A percentile compares a stretch with the other conserved stretches of the same genome.
Evolutionary conservation across 2,888 invertebrate genomes (phyloP).

Genomic region (Rhagium mordax): DNA sequence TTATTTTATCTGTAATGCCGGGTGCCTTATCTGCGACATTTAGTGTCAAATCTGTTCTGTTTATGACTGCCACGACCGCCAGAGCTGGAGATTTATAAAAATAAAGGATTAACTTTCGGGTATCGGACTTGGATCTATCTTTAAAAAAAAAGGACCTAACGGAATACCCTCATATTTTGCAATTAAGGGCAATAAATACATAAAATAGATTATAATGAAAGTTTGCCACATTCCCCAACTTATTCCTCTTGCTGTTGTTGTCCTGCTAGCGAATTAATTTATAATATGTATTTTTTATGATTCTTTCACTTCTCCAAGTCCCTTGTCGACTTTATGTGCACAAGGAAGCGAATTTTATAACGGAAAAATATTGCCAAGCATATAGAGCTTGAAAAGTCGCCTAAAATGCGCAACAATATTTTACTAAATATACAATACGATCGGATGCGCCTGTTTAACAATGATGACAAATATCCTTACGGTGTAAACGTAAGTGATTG

Average conservation of each 20-base stretch:
- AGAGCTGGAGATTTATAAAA: background rate
- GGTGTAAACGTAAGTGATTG: too few relatives aligned
- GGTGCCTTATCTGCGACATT: background rate
- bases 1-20: background rate
- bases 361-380: background rate
- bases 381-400: too few relatives aligned
- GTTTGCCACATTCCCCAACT: constrained; percentile 15
- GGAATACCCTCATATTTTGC: background rate
- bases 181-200: constrained; percentile 13
- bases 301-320: background rate
- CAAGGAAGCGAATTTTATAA: background rate
- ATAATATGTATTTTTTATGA: background rate
- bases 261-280: background rate
- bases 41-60: background rate
- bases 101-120: background rate
- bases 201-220: constrained; percentile 11
- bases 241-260: background rate
- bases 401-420: too few relatives aligned
- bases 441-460: too few relatives aligned
- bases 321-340: background rate
- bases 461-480: too few relatives aligned
- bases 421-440: too few relatives aligned
- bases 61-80: background rate
- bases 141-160: background rate
- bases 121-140: background rate